Evolutionary conservation across 2,113 vertebrate species (phyloP).

Genomic region (Tachycineta bicolor): DNA sequence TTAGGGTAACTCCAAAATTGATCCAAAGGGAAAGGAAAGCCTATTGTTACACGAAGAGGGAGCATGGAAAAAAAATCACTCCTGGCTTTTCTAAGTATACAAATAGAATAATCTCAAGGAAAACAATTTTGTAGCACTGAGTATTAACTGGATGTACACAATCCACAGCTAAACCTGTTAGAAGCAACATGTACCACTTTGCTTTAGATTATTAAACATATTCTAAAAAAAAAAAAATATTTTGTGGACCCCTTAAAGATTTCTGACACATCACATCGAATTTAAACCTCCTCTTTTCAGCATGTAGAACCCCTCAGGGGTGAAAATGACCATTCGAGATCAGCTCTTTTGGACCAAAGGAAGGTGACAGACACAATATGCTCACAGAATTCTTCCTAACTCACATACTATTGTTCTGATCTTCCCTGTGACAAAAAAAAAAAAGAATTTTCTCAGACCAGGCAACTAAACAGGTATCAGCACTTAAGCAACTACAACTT

Average conservation of each 20-base stretch:
- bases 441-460: background rate
- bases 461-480: background rate
- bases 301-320: accelerated
- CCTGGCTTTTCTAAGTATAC: background rate
- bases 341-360: background rate
- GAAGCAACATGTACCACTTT: background rate
- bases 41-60: background rate
- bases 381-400: background rate
- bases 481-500: background rate
- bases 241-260: background rate
- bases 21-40: background rate
- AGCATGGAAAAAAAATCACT: background rate
- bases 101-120: background rate
- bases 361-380: background rate
- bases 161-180: background rate
- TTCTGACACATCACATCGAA: background rate
- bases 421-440: background rate
- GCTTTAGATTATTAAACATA: background rate
- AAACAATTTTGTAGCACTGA: background rate
- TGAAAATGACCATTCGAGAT: background rate
- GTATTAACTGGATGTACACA: background rate
- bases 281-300: background rate
- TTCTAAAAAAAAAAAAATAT: background rate
- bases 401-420: background rate
- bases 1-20: background rate